A percentile compares a stretch with the other conserved stretches of the same genome.
Evolutionary conservation across 2,888 invertebrate genomes (phyloP).

Genomic region (Drosophila nr. medialis): DNA sequence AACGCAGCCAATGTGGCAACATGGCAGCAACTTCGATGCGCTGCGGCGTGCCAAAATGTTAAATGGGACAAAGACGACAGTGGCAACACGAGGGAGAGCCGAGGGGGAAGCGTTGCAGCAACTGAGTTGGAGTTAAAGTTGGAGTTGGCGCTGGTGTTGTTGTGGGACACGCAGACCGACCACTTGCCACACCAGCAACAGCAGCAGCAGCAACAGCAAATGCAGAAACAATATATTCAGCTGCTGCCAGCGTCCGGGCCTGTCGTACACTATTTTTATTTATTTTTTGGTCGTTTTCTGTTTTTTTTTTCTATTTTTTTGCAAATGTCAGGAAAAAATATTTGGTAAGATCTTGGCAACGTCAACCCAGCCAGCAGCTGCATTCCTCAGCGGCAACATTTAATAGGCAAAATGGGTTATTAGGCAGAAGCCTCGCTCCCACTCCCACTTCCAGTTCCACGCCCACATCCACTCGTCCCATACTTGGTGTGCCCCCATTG

Average conservation of each 20-base stretch:
- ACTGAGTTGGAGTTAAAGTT: conserved; percentile 20
- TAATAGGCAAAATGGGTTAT: conserved; percentile 64
- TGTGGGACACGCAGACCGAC: conserved; percentile 31
- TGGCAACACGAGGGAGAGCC: conserved; percentile 8
- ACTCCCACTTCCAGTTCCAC: background rate
- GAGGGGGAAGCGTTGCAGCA: conserved; percentile 14
- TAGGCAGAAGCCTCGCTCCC: conserved; percentile 22
- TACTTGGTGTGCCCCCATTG: background rate
- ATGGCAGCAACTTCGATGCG: conserved; percentile 59
- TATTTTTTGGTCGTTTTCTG: background rate
- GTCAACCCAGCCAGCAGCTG: conserved; percentile 28
- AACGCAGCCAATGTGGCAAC: conserved; percentile 58
- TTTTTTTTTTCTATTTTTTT: conserved; percentile 4
- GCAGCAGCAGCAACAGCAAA: conserved; percentile 2
- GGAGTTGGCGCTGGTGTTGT: conserved; percentile 5
- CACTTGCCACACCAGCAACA: conserved; percentile 63
- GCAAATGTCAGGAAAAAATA: conserved; percentile 64
- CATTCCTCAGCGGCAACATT: conserved; percentile 62
- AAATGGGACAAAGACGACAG: conserved; percentile 67
- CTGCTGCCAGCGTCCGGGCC: conserved; percentile 16
- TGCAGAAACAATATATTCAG: conserved; percentile 21
- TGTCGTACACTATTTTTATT: conserved; percentile 3
- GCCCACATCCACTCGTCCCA: background rate
- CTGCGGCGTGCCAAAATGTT: conserved; percentile 68
- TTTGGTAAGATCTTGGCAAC: conserved; percentile 39